Evolutionary conservation across 1,140 invertebrate genomes (phyloP).

Genomic region (Drosophila virilis): DNA sequence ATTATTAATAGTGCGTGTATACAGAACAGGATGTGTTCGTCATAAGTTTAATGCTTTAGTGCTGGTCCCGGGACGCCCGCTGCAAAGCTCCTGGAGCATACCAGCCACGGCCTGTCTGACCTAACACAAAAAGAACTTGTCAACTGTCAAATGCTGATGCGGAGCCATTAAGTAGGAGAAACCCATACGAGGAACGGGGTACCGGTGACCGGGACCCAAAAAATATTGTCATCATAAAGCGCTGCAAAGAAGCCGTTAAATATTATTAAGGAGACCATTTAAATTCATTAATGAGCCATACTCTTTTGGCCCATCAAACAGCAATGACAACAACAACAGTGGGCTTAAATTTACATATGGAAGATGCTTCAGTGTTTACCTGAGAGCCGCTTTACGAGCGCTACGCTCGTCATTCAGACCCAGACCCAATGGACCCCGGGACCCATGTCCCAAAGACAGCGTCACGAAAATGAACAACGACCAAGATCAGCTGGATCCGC

Average conservation of each 20-base stretch:
- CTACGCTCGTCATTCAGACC: slow-evolving; percentile 3
- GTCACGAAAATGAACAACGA: slow-evolving; percentile 77
- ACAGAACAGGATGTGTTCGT: slow-evolving; percentile 30
- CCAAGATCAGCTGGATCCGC: slow-evolving; percentile 37
- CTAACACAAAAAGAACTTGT: slow-evolving; percentile 73
- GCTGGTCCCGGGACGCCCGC: slow-evolving; percentile 3
- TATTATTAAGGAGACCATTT: slow-evolving; percentile 84
- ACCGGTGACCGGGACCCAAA: slow-evolving; percentile 28
- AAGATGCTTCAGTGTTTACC: slow-evolving; percentile 48
- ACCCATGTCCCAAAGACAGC: slow-evolving; percentile 28
- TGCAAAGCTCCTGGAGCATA: background rate
- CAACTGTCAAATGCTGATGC: slow-evolving; percentile 79
- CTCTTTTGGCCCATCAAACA: slow-evolving; percentile 36
- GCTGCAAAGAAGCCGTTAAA: slow-evolving; percentile 84
- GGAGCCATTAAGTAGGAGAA: slow-evolving; percentile 76
- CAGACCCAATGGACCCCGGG: slow-evolving; percentile 7
- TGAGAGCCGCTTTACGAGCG: slow-evolving; percentile 53
- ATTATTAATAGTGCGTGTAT: slow-evolving; percentile 66
- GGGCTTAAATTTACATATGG: slow-evolving; percentile 17
- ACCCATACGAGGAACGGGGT: slow-evolving; percentile 33
- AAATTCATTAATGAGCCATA: slow-evolving; percentile 84
- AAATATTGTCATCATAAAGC: slow-evolving; percentile 84
- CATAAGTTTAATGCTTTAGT: slow-evolving; percentile 60
- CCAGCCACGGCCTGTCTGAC: slow-evolving; percentile 17
- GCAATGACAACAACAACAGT: slow-evolving; percentile 16